Evolutionary conservation across 2,797 vertebrate species (phyloP).

Genomic region (Enteromius anoplus): DNA sequence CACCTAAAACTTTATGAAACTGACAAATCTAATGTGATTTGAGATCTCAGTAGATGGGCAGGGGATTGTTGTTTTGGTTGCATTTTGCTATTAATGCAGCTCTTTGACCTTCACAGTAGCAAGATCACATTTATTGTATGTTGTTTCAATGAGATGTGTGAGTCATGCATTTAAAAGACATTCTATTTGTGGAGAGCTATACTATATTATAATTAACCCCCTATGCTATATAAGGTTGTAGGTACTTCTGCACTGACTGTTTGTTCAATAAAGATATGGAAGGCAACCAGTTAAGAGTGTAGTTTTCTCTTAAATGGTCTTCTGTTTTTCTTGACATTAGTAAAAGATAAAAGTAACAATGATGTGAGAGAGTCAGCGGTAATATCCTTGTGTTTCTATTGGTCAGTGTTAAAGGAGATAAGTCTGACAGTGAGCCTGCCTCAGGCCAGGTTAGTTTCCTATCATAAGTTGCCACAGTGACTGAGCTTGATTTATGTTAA

Average conservation of each 20-base stretch:
- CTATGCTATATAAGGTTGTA: neutral
- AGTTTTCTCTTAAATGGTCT: neutral
- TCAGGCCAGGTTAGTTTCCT: too few species aligned
- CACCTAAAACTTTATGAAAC: neutral
- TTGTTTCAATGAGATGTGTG: neutral
- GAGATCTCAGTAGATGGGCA: neutral
- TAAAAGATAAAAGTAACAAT: neutral
- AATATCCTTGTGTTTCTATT: too few species aligned
- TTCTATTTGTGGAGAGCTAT: conserved; percentile 1
- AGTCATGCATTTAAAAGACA: conserved; percentile 1
- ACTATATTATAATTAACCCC: neutral
- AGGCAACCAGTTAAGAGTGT: neutral
- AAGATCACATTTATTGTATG: neutral
- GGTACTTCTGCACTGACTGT: neutral
- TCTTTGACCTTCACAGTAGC: conserved; percentile 7
- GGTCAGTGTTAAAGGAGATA: too few species aligned
- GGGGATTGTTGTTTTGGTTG: neutral
- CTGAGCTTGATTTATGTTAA: too few species aligned
- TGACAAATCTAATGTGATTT: neutral
- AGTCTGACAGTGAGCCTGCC: too few species aligned
- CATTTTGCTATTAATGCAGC: neutral
- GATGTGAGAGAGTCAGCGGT: neutral
- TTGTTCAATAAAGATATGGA: neutral
- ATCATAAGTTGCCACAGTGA: too few species aligned
- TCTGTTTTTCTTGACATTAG: neutral